phyloP scores from a whole-genome alignment of 2,797 vertebrate species.

The Zonotrichia albicollis region DNA sequence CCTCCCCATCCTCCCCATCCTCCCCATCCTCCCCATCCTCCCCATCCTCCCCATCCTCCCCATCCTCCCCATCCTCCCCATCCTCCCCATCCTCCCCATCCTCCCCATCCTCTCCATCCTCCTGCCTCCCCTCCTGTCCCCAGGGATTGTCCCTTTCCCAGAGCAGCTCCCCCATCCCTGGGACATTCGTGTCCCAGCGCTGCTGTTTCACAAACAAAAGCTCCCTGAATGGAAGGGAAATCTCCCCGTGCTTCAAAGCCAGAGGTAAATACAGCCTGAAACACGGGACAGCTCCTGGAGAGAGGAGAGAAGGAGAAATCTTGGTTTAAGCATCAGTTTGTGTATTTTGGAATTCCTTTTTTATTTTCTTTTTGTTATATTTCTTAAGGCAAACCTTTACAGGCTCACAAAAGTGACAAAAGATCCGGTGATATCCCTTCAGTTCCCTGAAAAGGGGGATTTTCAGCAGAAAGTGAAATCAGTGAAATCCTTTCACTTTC shows the following conservation, averaged over 20 bases:
- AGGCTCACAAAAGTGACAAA: slow-evolving; percentile 10
- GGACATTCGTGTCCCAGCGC: neutral
- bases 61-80: neutral
- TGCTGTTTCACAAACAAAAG: neutral
- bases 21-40: neutral
- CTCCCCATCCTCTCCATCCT: neutral
- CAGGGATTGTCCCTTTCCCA: neutral
- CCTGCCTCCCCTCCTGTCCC: neutral
- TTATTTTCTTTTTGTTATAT: neutral
- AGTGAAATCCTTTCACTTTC: slow-evolving; percentile 13
- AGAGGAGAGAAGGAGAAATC: neutral
- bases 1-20: neutral
- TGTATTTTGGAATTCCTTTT: neutral
- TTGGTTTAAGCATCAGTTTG: neutral
- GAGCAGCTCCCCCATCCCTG: neutral
- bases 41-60: neutral
- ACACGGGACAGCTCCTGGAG: neutral
- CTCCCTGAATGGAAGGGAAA: neutral
- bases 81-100: neutral
- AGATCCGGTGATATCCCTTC: neutral
- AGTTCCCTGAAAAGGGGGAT: slow-evolving; percentile 12
- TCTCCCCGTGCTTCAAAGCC: neutral
- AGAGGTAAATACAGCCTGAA: neutral
- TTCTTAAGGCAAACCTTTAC: neutral
- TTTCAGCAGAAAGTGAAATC: slow-evolving; percentile 32